Base-by-base conservation (phyloP, 2,888 invertebrate genomes). In the Pardosa pseudoannulata region DNA sequence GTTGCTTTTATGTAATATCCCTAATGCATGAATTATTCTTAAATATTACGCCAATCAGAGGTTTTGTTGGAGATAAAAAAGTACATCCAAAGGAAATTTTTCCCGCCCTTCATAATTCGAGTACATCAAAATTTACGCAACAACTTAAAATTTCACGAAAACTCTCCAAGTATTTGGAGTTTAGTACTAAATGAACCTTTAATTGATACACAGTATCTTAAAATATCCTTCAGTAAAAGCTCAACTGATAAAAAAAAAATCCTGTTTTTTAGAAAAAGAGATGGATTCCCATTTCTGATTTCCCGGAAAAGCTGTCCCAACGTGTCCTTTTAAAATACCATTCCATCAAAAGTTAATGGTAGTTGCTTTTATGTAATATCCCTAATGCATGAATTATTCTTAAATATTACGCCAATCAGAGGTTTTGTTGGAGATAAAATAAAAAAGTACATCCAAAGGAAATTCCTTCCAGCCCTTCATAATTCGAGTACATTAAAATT, bases 151-250 rank as follows among this genome's bases (percentile, higher is more conserved):
- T 56, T 56, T 16, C 16, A 23, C 2, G 5, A 11, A 56, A 56
- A 23, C 19, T 56, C 23, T 23, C 56, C 3, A 56, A 56, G 56
- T 56, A 56, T 56, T 56, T 23, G 56, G 56, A 16, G 56, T 23
- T 62, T 62, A 85, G 78, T 67, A 56, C 71, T 46, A 76, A 78
- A 85, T 85, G 83, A 85, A 73, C 50, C 46, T 46, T 68, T 85
- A 78, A 85, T 85, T 85, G 83, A 85, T 85, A 85, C 72, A 64
- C 70, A 76, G 73, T 28, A 6, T 9, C 19, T 39, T 73, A n/a
- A n/a, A n/a, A n/a, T n/a, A n/a, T 78, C 36, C 72, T 76, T 70
- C 65, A 27, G 41, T 76, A 76, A 41, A 31, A 41, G 31, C n/a
- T n/a, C n/a, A n/a, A n/a, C n/a, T n/a, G n/a, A n/a, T n/a, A n/a